Evolutionary conservation across 1,140 invertebrate genomes (phyloP).

Genomic region (Pogonus chalceus): DNA sequence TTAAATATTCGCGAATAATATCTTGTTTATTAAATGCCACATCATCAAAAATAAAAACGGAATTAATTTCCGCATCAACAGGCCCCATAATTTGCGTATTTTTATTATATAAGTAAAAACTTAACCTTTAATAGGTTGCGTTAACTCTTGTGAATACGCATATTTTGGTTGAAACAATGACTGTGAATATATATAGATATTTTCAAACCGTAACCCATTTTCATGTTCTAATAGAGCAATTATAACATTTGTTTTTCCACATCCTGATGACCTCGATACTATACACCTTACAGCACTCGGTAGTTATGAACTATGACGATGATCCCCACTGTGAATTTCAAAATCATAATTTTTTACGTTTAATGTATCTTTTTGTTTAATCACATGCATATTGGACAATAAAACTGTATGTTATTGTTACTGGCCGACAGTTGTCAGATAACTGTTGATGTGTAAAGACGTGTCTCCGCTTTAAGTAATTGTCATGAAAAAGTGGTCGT

Average conservation of each 20-base stretch:
- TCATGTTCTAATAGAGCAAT: constrained; percentile 23
- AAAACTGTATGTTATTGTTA: too few relatives aligned
- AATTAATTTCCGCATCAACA: constrained; percentile 21
- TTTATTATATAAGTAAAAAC: constrained; percentile 22
- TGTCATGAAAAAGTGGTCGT: constrained; percentile 10
- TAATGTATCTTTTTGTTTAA: not conserved
- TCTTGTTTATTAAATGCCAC: constrained; percentile 28
- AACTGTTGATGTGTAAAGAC: too few relatives aligned
- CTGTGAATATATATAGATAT: constrained; percentile 35
- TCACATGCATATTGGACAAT: not conserved
- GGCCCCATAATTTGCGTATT: constrained; percentile 22
- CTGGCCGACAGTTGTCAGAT: too few relatives aligned
- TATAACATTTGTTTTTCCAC: constrained; percentile 34
- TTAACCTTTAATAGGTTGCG: constrained; percentile 22
- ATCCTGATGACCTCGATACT: constrained; percentile 26
- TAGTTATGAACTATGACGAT: constrained; percentile 8
- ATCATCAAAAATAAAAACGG: constrained; percentile 32
- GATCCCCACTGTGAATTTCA: not conserved
- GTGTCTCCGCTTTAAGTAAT: constrained; percentile 18
- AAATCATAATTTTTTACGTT: constrained; percentile 1
- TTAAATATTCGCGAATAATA: constrained; percentile 28
- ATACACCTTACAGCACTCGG: constrained; percentile 22
- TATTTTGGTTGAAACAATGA: constrained; percentile 32
- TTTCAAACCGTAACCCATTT: constrained; percentile 32
- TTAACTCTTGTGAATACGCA: constrained; percentile 22